Evolutionary conservation across 2,797 vertebrate species (phyloP), one percentile per base, ranked within the genome.

Genomic region (Anableps anableps): DNA sequence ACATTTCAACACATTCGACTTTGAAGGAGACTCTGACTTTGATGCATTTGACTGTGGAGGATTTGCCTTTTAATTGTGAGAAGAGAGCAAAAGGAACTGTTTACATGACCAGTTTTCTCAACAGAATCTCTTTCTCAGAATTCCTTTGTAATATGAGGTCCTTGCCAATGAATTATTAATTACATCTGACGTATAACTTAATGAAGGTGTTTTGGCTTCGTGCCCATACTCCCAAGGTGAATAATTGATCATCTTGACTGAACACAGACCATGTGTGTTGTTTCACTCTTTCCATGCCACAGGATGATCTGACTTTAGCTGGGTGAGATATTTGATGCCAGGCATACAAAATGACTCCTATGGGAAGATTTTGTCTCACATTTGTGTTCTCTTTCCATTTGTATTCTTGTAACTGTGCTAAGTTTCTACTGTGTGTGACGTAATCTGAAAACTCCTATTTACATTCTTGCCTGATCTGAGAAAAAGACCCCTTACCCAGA

Each of bases 21-120:
- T 96, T 1, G 96, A 97, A 76, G 95, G 90, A 29, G 95, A 96
- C 92, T 95, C 96, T 4, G 96, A 97, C 90, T 97, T 96, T 50
- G 96, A 97, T 45, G 93, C 94, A 0, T 96, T 96, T 48, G 96
- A 97, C 88, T 97, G 96, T 21, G 96, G 96, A 58, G 96, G 95
- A 26, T 97, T 97, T 79, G 93, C 95, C 36, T 97, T 97, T 92
- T 97, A 95, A 83, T 36, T 34, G 48, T 36, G 36, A 48, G 41
- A 5, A 68, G 11, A 51, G 6, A 36, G 21, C 8, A 50, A 76
- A 34, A 80, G 29, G 58, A 66, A 48, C 75, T 55, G 60, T 78
- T 71, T 14, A 14, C 60, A 72, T 74, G 16, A 74, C 2, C 29
- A 68, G 77, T 66, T 8, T 38, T 82, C 76, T 76, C 5, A 50